Percentiles rank a stretch among this genome's conserved stretches.
phyloP scores from a whole-genome alignment of 2,113 vertebrate species.

The Leucosticte australis region DNA sequence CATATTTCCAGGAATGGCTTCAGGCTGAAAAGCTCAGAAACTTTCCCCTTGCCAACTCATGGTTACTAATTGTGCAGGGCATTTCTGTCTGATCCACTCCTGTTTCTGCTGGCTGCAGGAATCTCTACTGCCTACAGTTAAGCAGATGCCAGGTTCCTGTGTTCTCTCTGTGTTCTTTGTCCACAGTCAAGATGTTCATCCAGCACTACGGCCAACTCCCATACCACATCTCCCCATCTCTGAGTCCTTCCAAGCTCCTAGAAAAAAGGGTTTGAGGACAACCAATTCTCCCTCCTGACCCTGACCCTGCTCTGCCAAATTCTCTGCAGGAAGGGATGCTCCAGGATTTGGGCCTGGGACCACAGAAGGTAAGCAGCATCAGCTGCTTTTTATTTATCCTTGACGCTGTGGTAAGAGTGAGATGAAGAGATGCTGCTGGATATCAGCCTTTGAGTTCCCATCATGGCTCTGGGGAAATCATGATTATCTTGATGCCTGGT shows the following conservation, averaged over 20 bases:
- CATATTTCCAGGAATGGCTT: neutral
- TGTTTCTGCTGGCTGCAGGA: neutral
- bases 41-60: neutral
- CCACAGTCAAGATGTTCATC: neutral
- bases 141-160: neutral
- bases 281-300: neutral
- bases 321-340: neutral
- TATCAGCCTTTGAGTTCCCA: neutral
- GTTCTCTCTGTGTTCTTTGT: neutral
- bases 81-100: neutral
- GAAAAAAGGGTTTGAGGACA: neutral
- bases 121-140: neutral
- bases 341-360: neutral
- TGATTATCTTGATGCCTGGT: slow-evolving; percentile 20
- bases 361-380: neutral
- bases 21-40: neutral
- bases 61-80: neutral
- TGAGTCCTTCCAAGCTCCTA: neutral
- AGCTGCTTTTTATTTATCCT: neutral
- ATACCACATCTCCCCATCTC: neutral
- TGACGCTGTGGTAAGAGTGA: neutral
- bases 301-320: neutral
- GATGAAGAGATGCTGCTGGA: slow-evolving; percentile 10
- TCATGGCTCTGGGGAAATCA: slow-evolving; percentile 22
- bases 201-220: neutral